These are phyloP conservation scores for Drosophila eohydei DNA, from an alignment of 2,888 invertebrate species.

Conservation along the genomic window DNA sequence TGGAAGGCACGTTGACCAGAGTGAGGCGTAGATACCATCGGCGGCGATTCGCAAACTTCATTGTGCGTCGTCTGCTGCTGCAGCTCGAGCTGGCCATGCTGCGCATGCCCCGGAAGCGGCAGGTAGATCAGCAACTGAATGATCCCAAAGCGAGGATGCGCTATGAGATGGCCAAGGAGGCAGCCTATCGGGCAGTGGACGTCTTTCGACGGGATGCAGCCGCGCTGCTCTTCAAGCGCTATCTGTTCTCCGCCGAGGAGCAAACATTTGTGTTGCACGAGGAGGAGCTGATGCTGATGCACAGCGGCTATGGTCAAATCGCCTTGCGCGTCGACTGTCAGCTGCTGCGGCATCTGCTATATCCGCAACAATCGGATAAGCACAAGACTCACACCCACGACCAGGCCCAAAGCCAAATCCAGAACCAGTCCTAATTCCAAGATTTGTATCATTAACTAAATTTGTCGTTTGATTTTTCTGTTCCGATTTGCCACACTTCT, in stretches of 20 bases:
- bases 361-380: neutral
- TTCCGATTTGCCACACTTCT: neutral
- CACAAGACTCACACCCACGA: neutral
- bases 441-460: slow-evolving; percentile 13
- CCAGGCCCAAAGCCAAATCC: neutral
- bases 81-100: slow-evolving; percentile 45
- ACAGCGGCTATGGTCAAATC: slow-evolving; percentile 38
- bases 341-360: slow-evolving; percentile 32
- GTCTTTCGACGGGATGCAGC: slow-evolving; percentile 53
- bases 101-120: slow-evolving; percentile 10
- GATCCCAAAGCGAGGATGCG: neutral
- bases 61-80: slow-evolving; percentile 55
- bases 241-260: neutral
- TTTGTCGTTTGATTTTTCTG: neutral
- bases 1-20: neutral
- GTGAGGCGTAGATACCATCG: neutral
- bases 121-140: neutral
- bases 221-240: slow-evolving; percentile 9
- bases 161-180: slow-evolving; percentile 19
- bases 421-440: neutral
- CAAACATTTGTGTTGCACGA: slow-evolving; percentile 26
- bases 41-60: slow-evolving; percentile 33
- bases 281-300: slow-evolving; percentile 36
- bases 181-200: slow-evolving; percentile 39
- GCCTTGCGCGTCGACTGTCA: slow-evolving; percentile 1